Percentiles rank a stretch among this genome's conserved stretches.
These are phyloP conservation scores for Amblyteles armatorius DNA, from an alignment of 2,888 invertebrate species.

Conservation along the genomic window DNA sequence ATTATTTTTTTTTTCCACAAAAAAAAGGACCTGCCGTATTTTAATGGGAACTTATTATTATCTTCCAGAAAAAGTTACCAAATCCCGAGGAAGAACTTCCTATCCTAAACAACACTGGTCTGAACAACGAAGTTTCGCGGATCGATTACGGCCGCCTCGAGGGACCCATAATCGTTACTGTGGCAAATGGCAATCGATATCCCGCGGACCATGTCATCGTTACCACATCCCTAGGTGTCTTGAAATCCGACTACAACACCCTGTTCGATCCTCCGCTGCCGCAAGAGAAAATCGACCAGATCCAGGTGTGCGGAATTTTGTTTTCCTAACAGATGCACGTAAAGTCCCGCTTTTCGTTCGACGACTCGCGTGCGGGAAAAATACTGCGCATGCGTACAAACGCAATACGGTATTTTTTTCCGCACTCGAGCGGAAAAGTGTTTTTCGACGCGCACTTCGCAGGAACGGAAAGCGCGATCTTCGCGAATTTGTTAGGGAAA, in stretches of 20 bases:
- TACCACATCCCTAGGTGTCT: conserved; percentile 89
- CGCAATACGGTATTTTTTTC: too few relatives aligned
- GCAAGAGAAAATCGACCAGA: conserved; percentile 85
- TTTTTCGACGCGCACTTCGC: too few relatives aligned
- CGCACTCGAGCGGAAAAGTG: too few relatives aligned
- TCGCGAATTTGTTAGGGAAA: too few relatives aligned
- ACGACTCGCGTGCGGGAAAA: too few relatives aligned
- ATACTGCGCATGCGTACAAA: too few relatives aligned
- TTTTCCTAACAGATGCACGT: too few relatives aligned
- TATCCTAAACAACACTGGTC: conserved; percentile 73
- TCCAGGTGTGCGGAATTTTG: conserved; percentile 79
- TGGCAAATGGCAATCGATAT: conserved; percentile 85
- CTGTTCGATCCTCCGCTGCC: conserved; percentile 87
- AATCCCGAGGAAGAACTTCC: conserved; percentile 76
- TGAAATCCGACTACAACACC: conserved; percentile 86
- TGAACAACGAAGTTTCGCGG: conserved; percentile 74
- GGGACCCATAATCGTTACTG: conserved; percentile 68
- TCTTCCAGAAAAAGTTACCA: conserved; percentile 76
- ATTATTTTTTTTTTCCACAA: neutral
- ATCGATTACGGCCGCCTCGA: conserved; percentile 72
- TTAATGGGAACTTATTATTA: too few relatives aligned
- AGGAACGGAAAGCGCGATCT: too few relatives aligned
- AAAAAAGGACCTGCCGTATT: neutral
- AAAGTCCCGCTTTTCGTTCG: too few relatives aligned
- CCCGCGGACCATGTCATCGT: conserved; percentile 88